Percentiles rank a stretch among this genome's conserved stretches.
phyloP scores from a whole-genome alignment of 2,113 vertebrate genomes.

The Melozone crissalis region DNA sequence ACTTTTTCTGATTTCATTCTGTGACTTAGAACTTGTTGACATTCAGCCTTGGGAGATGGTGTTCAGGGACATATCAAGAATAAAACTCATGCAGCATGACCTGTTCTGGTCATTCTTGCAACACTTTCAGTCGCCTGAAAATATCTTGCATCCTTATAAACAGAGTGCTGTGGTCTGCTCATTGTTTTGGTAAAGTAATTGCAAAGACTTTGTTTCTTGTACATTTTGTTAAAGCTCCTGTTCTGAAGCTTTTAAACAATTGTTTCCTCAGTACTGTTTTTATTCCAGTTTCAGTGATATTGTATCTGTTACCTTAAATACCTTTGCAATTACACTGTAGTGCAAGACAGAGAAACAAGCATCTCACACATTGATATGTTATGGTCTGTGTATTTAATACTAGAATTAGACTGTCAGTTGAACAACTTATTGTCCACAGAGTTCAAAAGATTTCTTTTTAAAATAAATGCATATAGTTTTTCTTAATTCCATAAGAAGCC shows the following conservation, averaged over 20 bases:
- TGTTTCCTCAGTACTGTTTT: neutral
- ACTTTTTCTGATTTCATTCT: neutral
- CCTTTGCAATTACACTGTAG: neutral
- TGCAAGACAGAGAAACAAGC: neutral
- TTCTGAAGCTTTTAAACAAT: neutral
- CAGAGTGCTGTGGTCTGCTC: neutral
- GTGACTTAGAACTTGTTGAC: neutral
- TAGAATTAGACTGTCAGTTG: neutral
- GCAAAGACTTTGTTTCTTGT: neutral
- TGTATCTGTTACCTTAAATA: neutral
- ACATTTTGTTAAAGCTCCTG: neutral
- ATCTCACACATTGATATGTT: neutral
- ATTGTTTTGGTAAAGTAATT: neutral
- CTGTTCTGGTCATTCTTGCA: neutral
- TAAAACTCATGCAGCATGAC: neutral
- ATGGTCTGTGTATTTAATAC: neutral
- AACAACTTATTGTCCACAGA: neutral
- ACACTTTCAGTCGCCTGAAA: neutral
- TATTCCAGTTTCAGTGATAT: neutral
- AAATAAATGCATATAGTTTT: neutral
- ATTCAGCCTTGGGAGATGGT: neutral
- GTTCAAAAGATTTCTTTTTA: neutral
- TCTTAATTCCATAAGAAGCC: neutral
- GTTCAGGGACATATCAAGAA: neutral
- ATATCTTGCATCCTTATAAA: neutral